Conservation (phyloP, 2,797 vertebrate genomes). For the Tarsius wallacei region DNA sequence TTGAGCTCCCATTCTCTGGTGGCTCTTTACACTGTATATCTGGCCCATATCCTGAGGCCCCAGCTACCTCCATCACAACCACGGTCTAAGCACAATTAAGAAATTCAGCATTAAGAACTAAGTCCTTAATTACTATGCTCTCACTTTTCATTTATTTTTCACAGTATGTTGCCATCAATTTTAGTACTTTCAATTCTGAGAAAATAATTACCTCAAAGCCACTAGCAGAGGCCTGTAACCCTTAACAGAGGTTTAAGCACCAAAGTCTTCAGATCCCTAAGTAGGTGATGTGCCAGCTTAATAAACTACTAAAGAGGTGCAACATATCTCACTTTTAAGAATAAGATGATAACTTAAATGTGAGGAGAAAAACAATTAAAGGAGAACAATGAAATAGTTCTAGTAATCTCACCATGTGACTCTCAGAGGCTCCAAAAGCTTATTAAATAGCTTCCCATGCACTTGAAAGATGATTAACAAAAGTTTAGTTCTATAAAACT, state of each 20-base stretch:
- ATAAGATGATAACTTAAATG: not conserved
- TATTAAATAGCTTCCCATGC: not conserved
- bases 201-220: slow-evolving; percentile 13
- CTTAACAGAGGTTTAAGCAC: not conserved
- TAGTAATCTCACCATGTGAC: not conserved
- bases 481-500: not conserved
- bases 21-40: not conserved
- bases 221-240: not conserved
- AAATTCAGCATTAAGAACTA: slow-evolving; percentile 33
- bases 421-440: not conserved
- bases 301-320: not conserved
- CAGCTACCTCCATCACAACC: not conserved
- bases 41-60: not conserved
- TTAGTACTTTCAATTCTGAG: slow-evolving; percentile 57
- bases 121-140: not conserved
- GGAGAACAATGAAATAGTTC: not conserved
- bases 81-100: not conserved
- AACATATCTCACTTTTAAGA: not conserved
- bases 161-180: slow-evolving; percentile 30
- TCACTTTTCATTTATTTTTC: slow-evolving; percentile 50
- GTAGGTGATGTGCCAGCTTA: not conserved
- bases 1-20: not conserved
- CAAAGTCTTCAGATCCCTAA: slow-evolving; percentile 6
- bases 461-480: slow-evolving; percentile 11
- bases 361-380: not conserved